Percentiles rank a stretch among this genome's conserved stretches.
These are phyloP conservation scores for Phalacrocorax brasilianus DNA, from an alignment of 2,113 vertebrate genomes.

Conservation along the genomic window DNA sequence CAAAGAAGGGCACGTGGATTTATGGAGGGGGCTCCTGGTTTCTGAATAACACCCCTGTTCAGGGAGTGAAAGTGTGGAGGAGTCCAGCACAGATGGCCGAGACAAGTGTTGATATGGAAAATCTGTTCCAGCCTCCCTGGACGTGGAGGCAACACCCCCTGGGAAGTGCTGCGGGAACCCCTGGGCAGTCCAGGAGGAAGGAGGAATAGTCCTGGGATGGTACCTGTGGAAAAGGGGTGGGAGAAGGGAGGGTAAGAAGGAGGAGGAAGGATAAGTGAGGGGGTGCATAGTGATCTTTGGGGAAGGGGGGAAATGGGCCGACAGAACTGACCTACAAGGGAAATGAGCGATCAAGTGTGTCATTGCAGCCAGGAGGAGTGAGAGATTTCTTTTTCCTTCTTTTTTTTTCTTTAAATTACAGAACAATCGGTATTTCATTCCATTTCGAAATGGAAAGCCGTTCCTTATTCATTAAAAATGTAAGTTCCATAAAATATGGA, in stretches of 20 bases:
- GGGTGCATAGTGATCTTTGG: neutral
- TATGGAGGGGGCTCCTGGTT: neutral
- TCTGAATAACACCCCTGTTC: neutral
- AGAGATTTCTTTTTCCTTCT: neutral
- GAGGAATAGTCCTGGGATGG: neutral
- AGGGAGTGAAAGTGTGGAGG: neutral
- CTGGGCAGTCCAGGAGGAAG: neutral
- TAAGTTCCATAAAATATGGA: conserved; percentile 69
- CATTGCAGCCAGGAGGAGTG: neutral
- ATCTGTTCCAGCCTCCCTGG: neutral
- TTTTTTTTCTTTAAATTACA: neutral
- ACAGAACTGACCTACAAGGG: neutral
- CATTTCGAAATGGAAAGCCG: conserved; percentile 49
- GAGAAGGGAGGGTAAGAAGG: neutral
- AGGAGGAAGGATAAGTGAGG: neutral
- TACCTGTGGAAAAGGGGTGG: neutral
- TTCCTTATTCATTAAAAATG: conserved; percentile 74
- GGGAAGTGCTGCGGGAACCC: neutral
- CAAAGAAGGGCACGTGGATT: neutral
- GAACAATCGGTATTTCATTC: conserved; percentile 57
- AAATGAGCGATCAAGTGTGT: neutral
- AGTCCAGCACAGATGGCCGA: neutral
- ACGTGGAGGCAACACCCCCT: neutral
- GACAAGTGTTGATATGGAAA: neutral
- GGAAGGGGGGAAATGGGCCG: neutral